These are phyloP conservation scores for Netelia melanura DNA, from an alignment of 2,888 invertebrate genomes.

Conservation along the genomic window DNA sequence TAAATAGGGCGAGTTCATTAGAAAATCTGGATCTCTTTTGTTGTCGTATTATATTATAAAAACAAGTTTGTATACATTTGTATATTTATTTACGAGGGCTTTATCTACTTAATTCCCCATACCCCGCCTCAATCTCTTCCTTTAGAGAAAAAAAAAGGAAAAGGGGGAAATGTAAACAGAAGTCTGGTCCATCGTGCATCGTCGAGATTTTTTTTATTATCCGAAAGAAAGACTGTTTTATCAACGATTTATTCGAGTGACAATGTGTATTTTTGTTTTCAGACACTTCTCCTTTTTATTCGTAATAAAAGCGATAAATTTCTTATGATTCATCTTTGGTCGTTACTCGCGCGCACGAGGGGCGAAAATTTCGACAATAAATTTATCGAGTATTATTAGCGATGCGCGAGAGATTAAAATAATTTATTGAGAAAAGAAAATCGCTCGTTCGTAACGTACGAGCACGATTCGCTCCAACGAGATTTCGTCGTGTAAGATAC, in stretches of 20 bases:
- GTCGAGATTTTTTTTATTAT: background rate
- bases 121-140: background rate
- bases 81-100: background rate
- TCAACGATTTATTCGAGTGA: background rate
- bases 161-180: background rate
- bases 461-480: background rate
- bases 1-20: conserved; percentile 65
- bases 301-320: background rate
- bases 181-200: background rate
- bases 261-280: background rate
- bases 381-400: background rate
- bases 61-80: background rate
- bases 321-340: background rate
- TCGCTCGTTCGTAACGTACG: background rate
- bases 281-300: background rate
- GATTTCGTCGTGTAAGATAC: background rate
- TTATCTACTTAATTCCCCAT: conserved; percentile 20
- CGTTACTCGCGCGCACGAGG: background rate
- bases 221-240: background rate
- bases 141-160: background rate
- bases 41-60: background rate
- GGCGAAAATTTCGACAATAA: background rate
- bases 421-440: background rate
- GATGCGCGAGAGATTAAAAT: background rate
- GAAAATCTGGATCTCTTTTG: conserved; percentile 47